A percentile compares a stretch with the other conserved stretches of the same genome.
Evolutionary conservation across 2,113 vertebrate species (phyloP).

Genomic region (Pelecanoides urinatrix): DNA sequence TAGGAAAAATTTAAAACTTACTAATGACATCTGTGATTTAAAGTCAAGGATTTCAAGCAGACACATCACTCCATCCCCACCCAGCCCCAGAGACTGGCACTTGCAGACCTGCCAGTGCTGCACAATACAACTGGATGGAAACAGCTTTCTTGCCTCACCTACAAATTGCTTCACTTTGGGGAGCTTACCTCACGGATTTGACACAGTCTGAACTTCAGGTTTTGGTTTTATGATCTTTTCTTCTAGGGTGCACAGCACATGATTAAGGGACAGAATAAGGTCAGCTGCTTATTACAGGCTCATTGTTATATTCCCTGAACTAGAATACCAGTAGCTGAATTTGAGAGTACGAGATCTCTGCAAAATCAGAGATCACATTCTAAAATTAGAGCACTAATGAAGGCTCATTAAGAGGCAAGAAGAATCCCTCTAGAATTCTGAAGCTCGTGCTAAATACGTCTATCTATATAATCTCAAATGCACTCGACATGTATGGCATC

Average conservation of each 20-base stretch:
- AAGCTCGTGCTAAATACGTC: neutral
- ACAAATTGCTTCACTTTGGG: neutral
- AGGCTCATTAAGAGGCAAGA: slow-evolving; percentile 4
- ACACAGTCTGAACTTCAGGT: neutral
- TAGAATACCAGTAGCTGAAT: neutral
- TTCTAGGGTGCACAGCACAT: neutral
- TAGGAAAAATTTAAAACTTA: neutral
- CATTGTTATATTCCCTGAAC: neutral
- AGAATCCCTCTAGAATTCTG: neutral
- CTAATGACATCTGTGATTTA: neutral
- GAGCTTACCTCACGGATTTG: neutral
- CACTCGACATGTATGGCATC: fast-evolving
- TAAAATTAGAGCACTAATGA: slow-evolving; percentile 29
- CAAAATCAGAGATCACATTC: neutral
- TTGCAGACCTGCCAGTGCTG: neutral
- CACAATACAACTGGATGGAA: neutral
- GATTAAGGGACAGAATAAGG: neutral
- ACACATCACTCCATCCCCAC: neutral
- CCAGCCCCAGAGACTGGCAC: neutral
- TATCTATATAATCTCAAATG: neutral
- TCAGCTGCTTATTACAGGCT: neutral
- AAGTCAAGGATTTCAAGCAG: neutral
- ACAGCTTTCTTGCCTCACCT: neutral
- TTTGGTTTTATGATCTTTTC: neutral
- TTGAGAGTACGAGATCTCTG: neutral